Percentiles rank a stretch among this genome's conserved stretches.
These are phyloP conservation scores for Embiotoca jacksoni DNA, from an alignment of 2,113 vertebrate genomes.

Conservation along the genomic window DNA sequence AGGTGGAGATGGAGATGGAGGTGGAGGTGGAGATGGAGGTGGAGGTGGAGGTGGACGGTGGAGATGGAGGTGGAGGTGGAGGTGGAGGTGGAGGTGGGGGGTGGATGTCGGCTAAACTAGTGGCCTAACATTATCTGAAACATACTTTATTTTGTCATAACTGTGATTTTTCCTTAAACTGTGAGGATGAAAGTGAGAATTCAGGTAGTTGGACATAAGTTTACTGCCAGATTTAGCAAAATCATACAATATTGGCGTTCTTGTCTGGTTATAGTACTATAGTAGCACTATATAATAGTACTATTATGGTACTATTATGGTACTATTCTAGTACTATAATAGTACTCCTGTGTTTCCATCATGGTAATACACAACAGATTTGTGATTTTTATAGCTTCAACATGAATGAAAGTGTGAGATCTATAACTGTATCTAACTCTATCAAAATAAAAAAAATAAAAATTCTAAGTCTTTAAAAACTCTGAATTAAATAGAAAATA, in stretches of 20 bases:
- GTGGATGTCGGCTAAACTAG: no score
- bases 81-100: background rate
- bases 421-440: background rate
- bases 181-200: background rate
- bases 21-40: background rate
- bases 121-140: no score
- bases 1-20: background rate
- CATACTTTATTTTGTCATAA: background rate
- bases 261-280: background rate
- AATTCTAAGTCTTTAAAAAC: no score
- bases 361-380: slow-evolving; percentile 3
- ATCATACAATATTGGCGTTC: background rate
- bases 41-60: background rate
- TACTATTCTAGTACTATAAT: no score
- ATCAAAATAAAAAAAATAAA: no score
- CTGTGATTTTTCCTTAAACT: background rate
- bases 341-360: slow-evolving; percentile 1
- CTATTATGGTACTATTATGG: no score
- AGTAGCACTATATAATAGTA: no score
- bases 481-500: no score
- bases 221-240: background rate
- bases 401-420: background rate
- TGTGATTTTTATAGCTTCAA: background rate
- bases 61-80: background rate
- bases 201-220: background rate